A percentile compares a stretch with the other conserved stretches of the same genome.
These are phyloP conservation scores for Mythimna lalbum DNA, from an alignment of 2,888 invertebrate genomes.

Conservation along the genomic window DNA sequence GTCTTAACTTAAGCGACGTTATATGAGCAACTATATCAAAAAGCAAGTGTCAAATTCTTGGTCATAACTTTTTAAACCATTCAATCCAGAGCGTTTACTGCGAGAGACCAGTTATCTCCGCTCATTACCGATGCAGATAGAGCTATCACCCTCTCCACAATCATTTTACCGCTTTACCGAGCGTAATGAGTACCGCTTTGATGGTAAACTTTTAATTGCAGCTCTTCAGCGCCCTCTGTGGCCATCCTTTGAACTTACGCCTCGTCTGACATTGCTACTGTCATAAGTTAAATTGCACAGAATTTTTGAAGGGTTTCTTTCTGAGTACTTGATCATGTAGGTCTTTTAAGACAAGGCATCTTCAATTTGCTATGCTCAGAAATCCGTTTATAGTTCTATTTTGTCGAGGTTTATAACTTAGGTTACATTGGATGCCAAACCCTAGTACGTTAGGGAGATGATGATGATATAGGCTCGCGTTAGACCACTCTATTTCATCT, in stretches of 20 bases:
- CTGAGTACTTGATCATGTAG: slow-evolving; percentile 1
- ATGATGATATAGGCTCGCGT: too few species aligned
- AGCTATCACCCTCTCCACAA: slow-evolving; percentile 50
- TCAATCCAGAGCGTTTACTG: slow-evolving; percentile 5
- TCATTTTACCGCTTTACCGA: slow-evolving; percentile 72
- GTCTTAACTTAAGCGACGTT: too few species aligned
- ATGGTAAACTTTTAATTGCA: slow-evolving; percentile 82
- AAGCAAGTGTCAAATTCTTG: neutral
- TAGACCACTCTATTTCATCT: too few species aligned
- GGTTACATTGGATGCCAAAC: too few species aligned
- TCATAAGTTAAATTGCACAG: slow-evolving; percentile 61
- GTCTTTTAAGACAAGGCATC: neutral
- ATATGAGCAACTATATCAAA: neutral
- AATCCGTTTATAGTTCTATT: neutral
- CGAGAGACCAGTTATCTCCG: slow-evolving; percentile 12
- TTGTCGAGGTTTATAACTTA: too few species aligned
- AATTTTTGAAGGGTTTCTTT: slow-evolving; percentile 38
- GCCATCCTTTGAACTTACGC: slow-evolving; percentile 78
- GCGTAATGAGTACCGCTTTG: slow-evolving; percentile 78
- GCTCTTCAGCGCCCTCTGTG: slow-evolving; percentile 63
- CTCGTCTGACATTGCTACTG: slow-evolving; percentile 59
- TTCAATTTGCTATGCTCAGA: neutral
- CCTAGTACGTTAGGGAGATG: too few species aligned
- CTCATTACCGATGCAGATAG: slow-evolving; percentile 51
- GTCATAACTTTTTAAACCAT: neutral